Evolutionary conservation across 1,140 invertebrate genomes (phyloP), one percentile per base, ranked within the genome.

Genomic region (Lineus longissimus): DNA sequence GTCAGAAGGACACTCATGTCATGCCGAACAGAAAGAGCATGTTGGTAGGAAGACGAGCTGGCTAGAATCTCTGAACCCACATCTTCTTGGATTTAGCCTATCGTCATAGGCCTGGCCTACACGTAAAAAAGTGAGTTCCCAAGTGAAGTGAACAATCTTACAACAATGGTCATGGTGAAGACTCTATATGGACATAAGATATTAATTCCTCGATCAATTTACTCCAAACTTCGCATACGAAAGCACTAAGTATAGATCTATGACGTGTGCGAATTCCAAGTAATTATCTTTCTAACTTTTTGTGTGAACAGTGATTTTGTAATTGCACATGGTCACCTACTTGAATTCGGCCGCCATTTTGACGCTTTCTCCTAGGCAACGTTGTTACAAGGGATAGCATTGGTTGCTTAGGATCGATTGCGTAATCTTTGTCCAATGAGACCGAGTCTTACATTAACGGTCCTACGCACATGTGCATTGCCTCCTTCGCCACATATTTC

Each of bases 261-360:
- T 4, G 4, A 7, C 6, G 33, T 36, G 6, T 7, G 33, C 33
- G 6, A 36, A 27, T 6, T 51, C 6, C 6, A 6, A 7, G 47
- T 7, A 4, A 23, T 23, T 23, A 7, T 51, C n/a, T 4, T 7
- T 51, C n/a, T 4, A 7, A n/a, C 9, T 7, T 23, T 23, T 23
- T 51, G 4, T n/a, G n/a, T 51, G 25, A 51, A 15, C 6, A 36
- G 15, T 36, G 33, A 36, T 7, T 36, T 7, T 7, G 15, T 7
- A 36, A 36, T 36, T 36, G 33, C 15, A 36, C 4, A 36, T 7
- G 6, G 33, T 4, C 33, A 51, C 68, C 63, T 33, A 71, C 70
- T 67, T 69, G 41, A 66, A 65, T 36, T 71, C 70, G 31, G 57
- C 62, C 27, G 70, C 70, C 70, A 71, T 71, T 25, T 66, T 71